A percentile compares a stretch with the other conserved stretches of the same genome.
Evolutionary conservation across 2,797 vertebrate species (phyloP).

Genomic region (Cuniculus paca): DNA sequence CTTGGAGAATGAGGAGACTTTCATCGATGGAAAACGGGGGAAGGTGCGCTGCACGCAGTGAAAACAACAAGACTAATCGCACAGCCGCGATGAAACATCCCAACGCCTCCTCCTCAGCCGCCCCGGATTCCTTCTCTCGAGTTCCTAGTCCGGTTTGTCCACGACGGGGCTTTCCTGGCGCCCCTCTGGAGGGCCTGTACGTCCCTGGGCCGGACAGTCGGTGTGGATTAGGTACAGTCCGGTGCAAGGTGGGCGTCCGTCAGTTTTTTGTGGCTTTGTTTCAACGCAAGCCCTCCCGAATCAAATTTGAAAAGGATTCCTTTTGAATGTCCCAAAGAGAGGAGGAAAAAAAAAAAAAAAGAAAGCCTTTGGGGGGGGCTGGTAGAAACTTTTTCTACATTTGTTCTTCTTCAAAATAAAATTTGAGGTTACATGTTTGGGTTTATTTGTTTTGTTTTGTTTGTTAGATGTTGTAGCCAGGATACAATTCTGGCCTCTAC

Average conservation of each 20-base stretch:
- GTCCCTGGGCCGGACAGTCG: not conserved
- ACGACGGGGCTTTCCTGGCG: not conserved
- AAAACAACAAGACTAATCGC: not conserved
- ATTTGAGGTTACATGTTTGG: not conserved
- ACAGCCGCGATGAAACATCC: not conserved
- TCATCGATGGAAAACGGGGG: not conserved
- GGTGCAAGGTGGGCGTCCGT: not conserved
- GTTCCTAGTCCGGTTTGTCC: not conserved
- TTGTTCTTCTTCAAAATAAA: not conserved
- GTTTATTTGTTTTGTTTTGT: not conserved
- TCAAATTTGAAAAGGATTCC: constrained; percentile 35
- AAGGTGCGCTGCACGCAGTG: not conserved
- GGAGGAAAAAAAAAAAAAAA: not conserved
- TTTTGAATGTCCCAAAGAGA: constrained; percentile 17
- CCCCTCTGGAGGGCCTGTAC: not conserved
- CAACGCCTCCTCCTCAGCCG: not conserved
- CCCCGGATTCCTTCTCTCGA: not conserved
- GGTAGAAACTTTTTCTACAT: not conserved
- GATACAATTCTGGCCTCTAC: constrained; percentile 23
- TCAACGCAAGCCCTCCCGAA: not conserved
- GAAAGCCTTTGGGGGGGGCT: too few relatives aligned
- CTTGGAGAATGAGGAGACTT: not conserved
- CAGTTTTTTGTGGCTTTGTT: not conserved
- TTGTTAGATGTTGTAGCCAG: not conserved
- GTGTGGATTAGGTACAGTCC: not conserved